Percentiles rank a stretch among this genome's conserved stretches.
Evolutionary conservation across 2,797 vertebrate genomes (phyloP).

Genomic region (Sebastolobus alascanus): DNA sequence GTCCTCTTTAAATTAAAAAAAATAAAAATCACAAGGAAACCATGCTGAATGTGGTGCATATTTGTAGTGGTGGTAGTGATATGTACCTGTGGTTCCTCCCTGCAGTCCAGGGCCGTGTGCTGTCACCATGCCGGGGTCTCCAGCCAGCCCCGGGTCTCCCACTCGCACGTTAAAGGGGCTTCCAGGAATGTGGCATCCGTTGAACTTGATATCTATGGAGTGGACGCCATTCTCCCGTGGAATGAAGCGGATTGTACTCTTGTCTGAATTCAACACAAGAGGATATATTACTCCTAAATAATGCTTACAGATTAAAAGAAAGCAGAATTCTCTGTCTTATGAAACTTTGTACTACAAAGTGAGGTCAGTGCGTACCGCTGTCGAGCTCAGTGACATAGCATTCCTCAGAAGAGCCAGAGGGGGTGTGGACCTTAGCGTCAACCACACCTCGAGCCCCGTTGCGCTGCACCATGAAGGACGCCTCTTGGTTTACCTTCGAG

Average conservation of each 20-base stretch:
- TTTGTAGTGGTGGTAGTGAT: background rate
- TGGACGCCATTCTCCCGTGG: slow-evolving; percentile 96
- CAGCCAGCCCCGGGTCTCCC: slow-evolving; percentile 92
- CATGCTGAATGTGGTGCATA: too few species aligned
- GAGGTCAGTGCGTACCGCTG: slow-evolving; percentile 83
- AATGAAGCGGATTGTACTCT: slow-evolving; percentile 94
- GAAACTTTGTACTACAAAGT: background rate
- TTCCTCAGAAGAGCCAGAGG: slow-evolving; percentile 92
- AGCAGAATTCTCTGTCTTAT: background rate
- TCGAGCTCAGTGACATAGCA: slow-evolving; percentile 96
- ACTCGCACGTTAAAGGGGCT: slow-evolving; percentile 97
- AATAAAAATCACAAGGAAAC: background rate
- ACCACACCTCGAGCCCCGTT: slow-evolving; percentile 93
- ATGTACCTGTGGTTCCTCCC: slow-evolving; percentile 93
- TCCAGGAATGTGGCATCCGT: slow-evolving; percentile 94
- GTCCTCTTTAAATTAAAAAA: background rate
- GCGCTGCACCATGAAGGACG: slow-evolving; percentile 94
- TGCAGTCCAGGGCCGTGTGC: slow-evolving; percentile 93
- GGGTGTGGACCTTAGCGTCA: slow-evolving; percentile 94
- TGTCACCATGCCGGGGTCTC: slow-evolving; percentile 94
- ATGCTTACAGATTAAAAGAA: background rate
- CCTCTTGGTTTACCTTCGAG: slow-evolving; percentile 94
- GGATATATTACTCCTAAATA: slow-evolving; percentile 9
- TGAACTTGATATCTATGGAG: slow-evolving; percentile 96
- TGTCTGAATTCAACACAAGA: slow-evolving; percentile 85